These are phyloP conservation scores for Acipenser oxyrinchus DNA, from an alignment of 2,797 vertebrate species.

Conservation along the genomic window DNA sequence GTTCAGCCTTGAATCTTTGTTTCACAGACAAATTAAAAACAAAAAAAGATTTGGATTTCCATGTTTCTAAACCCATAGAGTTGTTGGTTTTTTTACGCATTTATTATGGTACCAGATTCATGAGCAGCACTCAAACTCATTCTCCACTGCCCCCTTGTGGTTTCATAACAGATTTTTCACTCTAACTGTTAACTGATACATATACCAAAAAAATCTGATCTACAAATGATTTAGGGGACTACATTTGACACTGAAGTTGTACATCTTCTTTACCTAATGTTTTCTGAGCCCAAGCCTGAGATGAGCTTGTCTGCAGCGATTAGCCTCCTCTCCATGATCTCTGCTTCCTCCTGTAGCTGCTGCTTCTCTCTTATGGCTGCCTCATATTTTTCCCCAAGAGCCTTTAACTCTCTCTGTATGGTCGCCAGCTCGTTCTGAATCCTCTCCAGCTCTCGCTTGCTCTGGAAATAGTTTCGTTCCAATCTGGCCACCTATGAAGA, in stretches of 20 bases:
- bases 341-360: constrained; percentile 80
- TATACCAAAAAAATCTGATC: background rate
- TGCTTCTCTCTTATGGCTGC: constrained; percentile 74
- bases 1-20: background rate
- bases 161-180: no score
- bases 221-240: background rate
- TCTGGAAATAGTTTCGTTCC: constrained; percentile 78
- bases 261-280: constrained; percentile 65
- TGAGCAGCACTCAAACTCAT: no score
- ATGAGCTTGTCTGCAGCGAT: constrained; percentile 90
- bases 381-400: constrained; percentile 73
- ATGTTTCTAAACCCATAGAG: background rate
- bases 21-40: background rate
- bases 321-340: constrained; percentile 86
- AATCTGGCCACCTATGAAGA: constrained; percentile 72
- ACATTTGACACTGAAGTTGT: background rate
- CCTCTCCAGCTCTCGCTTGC: constrained; percentile 72
- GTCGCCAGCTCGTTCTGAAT: constrained; percentile 74
- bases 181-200: background rate
- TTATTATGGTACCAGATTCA: no score
- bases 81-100: no score
- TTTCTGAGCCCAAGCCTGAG: constrained; percentile 84
- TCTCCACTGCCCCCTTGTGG: no score
- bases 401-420: constrained; percentile 73
- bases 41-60: background rate